Evolutionary conservation across 2,797 vertebrate species (phyloP).

Genomic region (Garrulus glandarius): DNA sequence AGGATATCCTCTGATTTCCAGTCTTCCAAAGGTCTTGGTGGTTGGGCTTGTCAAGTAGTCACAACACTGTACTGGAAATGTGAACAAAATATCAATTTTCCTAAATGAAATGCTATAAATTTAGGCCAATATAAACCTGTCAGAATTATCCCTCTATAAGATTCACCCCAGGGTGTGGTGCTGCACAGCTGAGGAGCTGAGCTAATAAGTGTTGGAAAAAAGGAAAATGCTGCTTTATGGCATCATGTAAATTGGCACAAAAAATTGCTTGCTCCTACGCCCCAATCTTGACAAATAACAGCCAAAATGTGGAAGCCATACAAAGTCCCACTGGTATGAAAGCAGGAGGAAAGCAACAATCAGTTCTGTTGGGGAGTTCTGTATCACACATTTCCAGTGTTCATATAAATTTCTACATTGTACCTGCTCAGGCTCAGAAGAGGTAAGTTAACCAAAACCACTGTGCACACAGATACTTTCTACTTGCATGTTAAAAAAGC

Average conservation of each 20-base stretch:
- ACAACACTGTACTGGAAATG: conserved; percentile 7
- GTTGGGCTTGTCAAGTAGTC: not conserved
- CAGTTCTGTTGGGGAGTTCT: not conserved
- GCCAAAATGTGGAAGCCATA: conserved; percentile 21
- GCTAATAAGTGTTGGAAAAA: conserved; percentile 74
- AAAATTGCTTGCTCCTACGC: conserved; percentile 35
- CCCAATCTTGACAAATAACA: conserved; percentile 56
- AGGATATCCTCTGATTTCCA: not conserved
- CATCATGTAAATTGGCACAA: conserved; percentile 56
- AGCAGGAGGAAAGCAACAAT: not conserved
- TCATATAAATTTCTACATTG: conserved; percentile 32
- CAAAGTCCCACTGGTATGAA: not conserved
- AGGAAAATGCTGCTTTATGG: conserved; percentile 59
- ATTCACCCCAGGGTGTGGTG: conserved; percentile 69
- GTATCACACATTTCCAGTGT: not conserved
- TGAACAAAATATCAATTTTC: conserved; percentile 31
- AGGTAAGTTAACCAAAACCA: conserved; percentile 14
- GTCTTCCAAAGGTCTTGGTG: not conserved
- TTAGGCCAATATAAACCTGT: conserved; percentile 62
- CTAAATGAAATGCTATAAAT: conserved; percentile 59
- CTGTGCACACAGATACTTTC: not conserved
- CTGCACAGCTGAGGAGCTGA: conserved; percentile 68
- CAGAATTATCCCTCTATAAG: conserved; percentile 47
- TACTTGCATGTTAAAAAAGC: not conserved
- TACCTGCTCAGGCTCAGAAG: conserved; percentile 22